Evolutionary conservation across 2,888 invertebrate genomes (phyloP).

Genomic region (Poecilobothrus nobilitatus): DNA sequence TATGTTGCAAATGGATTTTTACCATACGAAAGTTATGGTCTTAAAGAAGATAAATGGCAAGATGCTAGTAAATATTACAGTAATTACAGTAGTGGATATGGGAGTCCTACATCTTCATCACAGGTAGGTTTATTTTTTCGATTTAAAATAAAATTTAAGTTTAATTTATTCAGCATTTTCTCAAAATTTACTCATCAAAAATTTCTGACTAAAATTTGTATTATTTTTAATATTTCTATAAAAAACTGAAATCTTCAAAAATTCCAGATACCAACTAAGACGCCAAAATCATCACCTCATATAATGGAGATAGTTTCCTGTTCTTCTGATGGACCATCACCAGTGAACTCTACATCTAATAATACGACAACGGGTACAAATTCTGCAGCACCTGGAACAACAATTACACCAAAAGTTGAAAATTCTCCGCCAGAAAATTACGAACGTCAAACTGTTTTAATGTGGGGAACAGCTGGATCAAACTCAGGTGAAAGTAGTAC

Average conservation of each 20-base stretch:
- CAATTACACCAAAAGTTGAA: conserved; percentile 39
- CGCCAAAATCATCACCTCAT: conserved; percentile 44
- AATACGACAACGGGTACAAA: conserved; percentile 13
- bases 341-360: conserved; percentile 29
- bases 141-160: not conserved
- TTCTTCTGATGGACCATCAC: conserved; percentile 43
- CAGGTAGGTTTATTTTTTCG: conserved; percentile 31
- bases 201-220: not conserved
- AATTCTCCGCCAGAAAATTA: conserved; percentile 38
- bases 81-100: conserved; percentile 42
- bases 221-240: no score
- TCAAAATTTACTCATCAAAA: not conserved
- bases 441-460: conserved; percentile 77
- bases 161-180: not conserved
- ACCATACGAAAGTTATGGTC: conserved; percentile 50
- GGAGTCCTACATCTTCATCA: conserved; percentile 42
- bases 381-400: conserved; percentile 15
- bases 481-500: conserved; percentile 21
- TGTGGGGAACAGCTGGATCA: conserved; percentile 68
- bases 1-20: conserved; percentile 78
- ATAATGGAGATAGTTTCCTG: conserved; percentile 44
- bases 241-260: not conserved
- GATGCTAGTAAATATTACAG: conserved; percentile 49
- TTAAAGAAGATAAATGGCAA: conserved; percentile 46
- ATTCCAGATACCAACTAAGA: conserved; percentile 38